Evolutionary conservation across 2,888 invertebrate species (phyloP), one percentile per base, ranked within the genome.

Genomic region (Stenodera caucasica): DNA sequence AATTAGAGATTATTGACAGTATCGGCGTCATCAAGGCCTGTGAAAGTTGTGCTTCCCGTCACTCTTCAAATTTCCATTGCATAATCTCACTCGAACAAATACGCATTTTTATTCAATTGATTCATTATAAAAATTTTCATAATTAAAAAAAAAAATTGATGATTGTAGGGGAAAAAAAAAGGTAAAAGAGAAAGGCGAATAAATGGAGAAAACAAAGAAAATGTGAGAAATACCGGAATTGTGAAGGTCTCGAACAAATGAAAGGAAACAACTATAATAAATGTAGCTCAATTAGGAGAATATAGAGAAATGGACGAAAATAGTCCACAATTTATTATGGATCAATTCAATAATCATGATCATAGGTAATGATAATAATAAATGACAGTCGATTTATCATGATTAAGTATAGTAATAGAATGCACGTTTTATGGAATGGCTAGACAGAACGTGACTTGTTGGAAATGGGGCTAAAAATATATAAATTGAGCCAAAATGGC

Each of bases 1-100:
- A n/a, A n/a, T n/a, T n/a, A n/a, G n/a, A n/a, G n/a, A n/a, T n/a
- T n/a, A n/a, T n/a, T n/a, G 37, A 18, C 37, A 8, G 15, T 18
- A 15, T 18, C 18, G 37, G 1, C 37, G 9, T 40, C 18, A 40
- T 18, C 64, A 65, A 66, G 65, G 63, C 57, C 60, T 60, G 69
- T 68, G 69, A 69, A 69, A 69, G 69, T 69, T 68, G 55, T 63
- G 18, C 18, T 37, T 40, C 37, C 18, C 9, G 18, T 40, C 37
- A 18, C 37, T n/a, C 35, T 35, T 18, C 9, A 40, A 26, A 40
- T 57, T 57, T 61, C 61, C 61, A 55, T 61, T 61, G 55, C 61
- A 58, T 58, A 61, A 61, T 26, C 0, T n/a, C 8, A 15, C 37
- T 8, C 33, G 6, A 35, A 35, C 12, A n/a, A 37, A 37, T 37